Evolutionary conservation across 2,888 invertebrate species (phyloP).

Genomic region (Acutogordius australiensis): DNA sequence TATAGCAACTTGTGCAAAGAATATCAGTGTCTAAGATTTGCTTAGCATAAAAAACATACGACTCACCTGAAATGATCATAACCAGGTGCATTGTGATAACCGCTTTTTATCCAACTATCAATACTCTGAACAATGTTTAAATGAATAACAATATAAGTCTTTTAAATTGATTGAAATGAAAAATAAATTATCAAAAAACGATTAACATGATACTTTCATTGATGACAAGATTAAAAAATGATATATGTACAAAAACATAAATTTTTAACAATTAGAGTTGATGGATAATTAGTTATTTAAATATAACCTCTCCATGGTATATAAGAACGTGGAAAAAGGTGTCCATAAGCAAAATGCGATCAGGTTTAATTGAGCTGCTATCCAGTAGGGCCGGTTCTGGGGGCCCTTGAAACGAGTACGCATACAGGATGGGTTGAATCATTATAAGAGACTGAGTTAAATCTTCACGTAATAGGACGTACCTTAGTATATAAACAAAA

Average conservation of each 20-base stretch:
- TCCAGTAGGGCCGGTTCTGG: slow-evolving; percentile 79
- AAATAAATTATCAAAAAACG: no score
- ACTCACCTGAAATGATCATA: slow-evolving; percentile 94
- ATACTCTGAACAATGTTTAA: slow-evolving; percentile 54
- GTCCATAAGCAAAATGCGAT: slow-evolving; percentile 89
- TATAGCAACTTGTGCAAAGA: no score
- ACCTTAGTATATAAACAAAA: slow-evolving; percentile 31
- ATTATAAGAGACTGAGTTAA: slow-evolving; percentile 85
- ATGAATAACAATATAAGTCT: no score
- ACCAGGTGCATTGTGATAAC: slow-evolving; percentile 82
- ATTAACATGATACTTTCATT: background rate
- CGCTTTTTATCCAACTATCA: slow-evolving; percentile 72
- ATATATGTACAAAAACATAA: background rate
- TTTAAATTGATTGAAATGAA: no score
- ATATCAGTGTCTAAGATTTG: no score
- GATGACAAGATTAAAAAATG: background rate
- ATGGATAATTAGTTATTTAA: background rate
- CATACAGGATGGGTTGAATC: slow-evolving; percentile 95
- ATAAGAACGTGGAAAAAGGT: slow-evolving; percentile 99
- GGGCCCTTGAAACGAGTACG: slow-evolving; percentile 86
- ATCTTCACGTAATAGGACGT: slow-evolving; percentile 86
- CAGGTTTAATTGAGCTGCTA: slow-evolving; percentile 81
- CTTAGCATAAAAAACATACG: no score
- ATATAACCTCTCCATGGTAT: slow-evolving; percentile 68
- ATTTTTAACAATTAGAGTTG: background rate